Evolutionary conservation across 2,888 invertebrate species (phyloP).

Genomic region (Trissolcus brochymenae): DNA sequence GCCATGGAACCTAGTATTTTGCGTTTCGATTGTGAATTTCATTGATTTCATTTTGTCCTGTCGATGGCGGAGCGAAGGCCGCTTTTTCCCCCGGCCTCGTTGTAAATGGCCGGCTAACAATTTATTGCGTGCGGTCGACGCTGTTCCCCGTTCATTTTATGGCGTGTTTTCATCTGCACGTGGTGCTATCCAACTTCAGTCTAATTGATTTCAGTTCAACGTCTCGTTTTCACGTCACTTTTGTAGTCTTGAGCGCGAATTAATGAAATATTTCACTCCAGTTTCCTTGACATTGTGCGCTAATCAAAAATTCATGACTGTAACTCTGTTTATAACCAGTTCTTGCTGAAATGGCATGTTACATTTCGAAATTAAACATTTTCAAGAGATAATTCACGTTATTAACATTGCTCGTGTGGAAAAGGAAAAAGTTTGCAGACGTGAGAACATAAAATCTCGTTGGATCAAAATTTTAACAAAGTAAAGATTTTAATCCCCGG

Average conservation of each 20-base stretch:
- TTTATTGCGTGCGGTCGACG: conserved; percentile 50
- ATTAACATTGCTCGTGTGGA: too few relatives aligned
- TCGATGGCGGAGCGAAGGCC: conserved; percentile 39
- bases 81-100: conserved; percentile 38
- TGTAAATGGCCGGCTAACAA: conserved; percentile 54
- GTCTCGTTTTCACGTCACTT: conserved; percentile 20
- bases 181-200: conserved; percentile 8
- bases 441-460: not conserved
- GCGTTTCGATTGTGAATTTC: conserved; percentile 60
- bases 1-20: conserved; percentile 54
- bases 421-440: too few relatives aligned
- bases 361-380: conserved; percentile 1
- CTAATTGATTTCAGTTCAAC: conserved; percentile 22
- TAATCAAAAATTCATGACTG: conserved; percentile 13
- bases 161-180: conserved; percentile 28
- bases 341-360: too few relatives aligned
- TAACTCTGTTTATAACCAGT: too few relatives aligned
- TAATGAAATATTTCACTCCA: conserved; percentile 35
- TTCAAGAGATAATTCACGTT: too few relatives aligned
- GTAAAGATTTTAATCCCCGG: not conserved
- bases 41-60: conserved; percentile 60
- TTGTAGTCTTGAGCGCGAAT: conserved; percentile 24
- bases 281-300: conserved; percentile 9
- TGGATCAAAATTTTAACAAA: not conserved
- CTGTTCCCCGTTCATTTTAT: conserved; percentile 32